A percentile compares a stretch with the other conserved stretches of the same genome.
Evolutionary conservation across 1,140 invertebrate species (phyloP).

Genomic region (Drosophila obscura): DNA sequence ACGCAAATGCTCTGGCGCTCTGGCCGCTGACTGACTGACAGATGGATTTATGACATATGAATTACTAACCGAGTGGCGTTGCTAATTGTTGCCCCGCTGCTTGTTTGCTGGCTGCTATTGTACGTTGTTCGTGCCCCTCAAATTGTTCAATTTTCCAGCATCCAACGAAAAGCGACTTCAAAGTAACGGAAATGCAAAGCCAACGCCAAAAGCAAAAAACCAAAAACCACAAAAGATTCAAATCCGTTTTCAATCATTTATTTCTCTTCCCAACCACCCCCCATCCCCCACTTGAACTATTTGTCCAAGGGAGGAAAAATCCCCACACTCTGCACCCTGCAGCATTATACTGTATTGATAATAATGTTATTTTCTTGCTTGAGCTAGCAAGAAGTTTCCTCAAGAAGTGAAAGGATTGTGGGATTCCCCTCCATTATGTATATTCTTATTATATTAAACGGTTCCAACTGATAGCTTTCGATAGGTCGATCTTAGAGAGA

Average conservation of each 20-base stretch:
- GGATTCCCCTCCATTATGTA: no score
- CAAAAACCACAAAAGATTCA: not conserved
- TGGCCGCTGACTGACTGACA: conserved; percentile 46
- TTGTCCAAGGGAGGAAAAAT: no score
- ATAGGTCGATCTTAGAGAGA: no score
- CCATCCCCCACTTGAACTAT: no score
- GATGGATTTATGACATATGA: conserved; percentile 81
- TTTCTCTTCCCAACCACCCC: no score
- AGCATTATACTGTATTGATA: no score
- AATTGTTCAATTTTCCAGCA: conserved; percentile 71
- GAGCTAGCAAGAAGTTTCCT: no score
- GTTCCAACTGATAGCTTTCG: no score
- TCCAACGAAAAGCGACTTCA: conserved; percentile 51
- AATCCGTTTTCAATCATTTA: not conserved
- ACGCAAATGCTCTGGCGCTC: conserved; percentile 1
- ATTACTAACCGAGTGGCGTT: conserved; percentile 63
- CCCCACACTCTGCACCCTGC: no score
- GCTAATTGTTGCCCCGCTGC: conserved; percentile 46
- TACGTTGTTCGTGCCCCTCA: conserved; percentile 33
- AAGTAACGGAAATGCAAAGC: conserved; percentile 66
- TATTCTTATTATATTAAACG: no score
- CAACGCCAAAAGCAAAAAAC: conserved; percentile 5
- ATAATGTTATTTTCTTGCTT: no score
- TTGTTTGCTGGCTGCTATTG: conserved; percentile 22
- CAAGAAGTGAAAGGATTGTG: no score